These are phyloP conservation scores for Miichthys miiuy DNA, from an alignment of 2,797 vertebrate species.

Conservation along the genomic window DNA sequence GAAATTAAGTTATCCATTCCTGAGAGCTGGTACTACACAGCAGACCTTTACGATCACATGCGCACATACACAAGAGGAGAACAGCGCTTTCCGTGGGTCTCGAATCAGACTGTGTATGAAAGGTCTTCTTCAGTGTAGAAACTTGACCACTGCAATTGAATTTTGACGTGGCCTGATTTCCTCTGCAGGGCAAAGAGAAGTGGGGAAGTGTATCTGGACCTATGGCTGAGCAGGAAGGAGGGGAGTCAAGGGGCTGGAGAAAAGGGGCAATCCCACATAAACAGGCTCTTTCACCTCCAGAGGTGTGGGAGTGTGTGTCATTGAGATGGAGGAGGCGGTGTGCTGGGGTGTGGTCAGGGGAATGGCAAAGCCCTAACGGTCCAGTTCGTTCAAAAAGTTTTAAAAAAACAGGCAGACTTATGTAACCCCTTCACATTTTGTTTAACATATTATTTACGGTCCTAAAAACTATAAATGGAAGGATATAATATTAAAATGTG, in stretches of 20 bases:
- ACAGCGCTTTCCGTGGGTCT: conserved; percentile 54
- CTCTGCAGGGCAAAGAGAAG: conserved; percentile 49
- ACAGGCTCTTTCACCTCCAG: conserved; percentile 82
- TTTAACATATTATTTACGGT: not conserved
- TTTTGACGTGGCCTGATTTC: conserved; percentile 58
- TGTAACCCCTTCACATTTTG: conserved; percentile 17
- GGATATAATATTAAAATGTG: conserved; percentile 5
- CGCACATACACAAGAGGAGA: conserved; percentile 15
- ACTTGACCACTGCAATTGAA: conserved; percentile 59
- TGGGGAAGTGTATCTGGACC: conserved; percentile 42
- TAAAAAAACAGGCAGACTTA: conserved; percentile 39
- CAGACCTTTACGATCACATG: conserved; percentile 10
- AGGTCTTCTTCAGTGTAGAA: conserved; percentile 60
- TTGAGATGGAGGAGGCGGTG: conserved; percentile 60
- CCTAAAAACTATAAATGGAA: not conserved
- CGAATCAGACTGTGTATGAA: conserved; percentile 61
- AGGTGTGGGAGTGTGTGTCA: conserved; percentile 69
- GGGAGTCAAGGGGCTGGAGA: conserved; percentile 44
- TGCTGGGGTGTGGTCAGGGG: conserved; percentile 68
- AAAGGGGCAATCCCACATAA: conserved; percentile 71
- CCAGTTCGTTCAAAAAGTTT: conserved; percentile 61
- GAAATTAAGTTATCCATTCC: conserved; percentile 25
- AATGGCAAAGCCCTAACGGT: conserved; percentile 68
- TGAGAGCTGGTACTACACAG: conserved; percentile 2
- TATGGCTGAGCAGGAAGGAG: conserved; percentile 55